A percentile compares a stretch with the other conserved stretches of the same genome.
phyloP scores from a whole-genome alignment of 2,113 vertebrate genomes.

The Bambusicola thoracicus region DNA sequence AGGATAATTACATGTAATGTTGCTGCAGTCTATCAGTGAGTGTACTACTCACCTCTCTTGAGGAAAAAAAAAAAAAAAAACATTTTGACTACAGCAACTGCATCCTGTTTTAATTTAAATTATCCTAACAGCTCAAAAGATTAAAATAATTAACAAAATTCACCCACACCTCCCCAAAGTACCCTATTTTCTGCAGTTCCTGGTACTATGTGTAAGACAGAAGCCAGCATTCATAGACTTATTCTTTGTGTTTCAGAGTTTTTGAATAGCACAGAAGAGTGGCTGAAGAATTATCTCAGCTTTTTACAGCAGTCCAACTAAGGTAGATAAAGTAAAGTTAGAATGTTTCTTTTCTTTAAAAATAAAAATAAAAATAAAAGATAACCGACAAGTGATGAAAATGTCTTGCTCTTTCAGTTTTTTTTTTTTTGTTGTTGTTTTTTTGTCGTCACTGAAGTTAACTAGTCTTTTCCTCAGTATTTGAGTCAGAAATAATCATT shows the following conservation, averaged over 20 bases:
- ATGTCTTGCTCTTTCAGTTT: background rate
- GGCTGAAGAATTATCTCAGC: background rate
- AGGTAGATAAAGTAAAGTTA: background rate
- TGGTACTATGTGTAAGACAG: background rate
- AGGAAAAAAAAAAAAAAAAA: background rate
- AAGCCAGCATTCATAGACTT: background rate
- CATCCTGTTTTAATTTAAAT: background rate
- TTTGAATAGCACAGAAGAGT: background rate
- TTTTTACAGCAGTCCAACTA: background rate
- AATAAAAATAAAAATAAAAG: background rate
- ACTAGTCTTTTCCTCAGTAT: background rate
- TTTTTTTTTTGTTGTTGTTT: too few species aligned
- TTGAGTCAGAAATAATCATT: background rate
- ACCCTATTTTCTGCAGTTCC: background rate
- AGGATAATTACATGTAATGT: background rate
- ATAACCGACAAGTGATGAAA: background rate
- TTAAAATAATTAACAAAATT: background rate
- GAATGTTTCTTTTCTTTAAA: background rate
- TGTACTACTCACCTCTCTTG: background rate
- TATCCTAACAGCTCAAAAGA: background rate
- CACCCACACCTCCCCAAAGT: background rate
- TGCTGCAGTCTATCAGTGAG: background rate
- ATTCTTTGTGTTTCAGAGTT: background rate
- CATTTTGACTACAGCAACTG: background rate
- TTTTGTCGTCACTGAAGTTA: background rate